A percentile compares a stretch with the other conserved stretches of the same genome.
Conservation (phyloP, 2,888 invertebrate genomes). For the Chouioia cunea region DNA sequence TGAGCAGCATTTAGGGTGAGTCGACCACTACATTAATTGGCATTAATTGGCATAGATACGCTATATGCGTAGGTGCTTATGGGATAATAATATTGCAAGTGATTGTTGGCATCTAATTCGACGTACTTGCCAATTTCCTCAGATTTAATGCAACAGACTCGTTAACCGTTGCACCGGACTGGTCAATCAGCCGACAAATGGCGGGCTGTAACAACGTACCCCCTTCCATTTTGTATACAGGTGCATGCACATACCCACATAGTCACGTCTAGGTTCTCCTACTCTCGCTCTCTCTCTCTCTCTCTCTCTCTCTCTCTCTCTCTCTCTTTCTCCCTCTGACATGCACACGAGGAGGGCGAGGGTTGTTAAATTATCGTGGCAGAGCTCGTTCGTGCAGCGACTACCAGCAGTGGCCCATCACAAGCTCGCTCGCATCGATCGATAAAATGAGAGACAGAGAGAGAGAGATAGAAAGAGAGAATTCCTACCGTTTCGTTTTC, state of each 20-base stretch:
- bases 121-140: conserved; percentile 25
- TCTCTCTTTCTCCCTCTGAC: no score
- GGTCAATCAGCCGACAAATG: conserved; percentile 33
- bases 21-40: no score
- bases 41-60: no score
- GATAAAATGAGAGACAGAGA: conserved; percentile 20
- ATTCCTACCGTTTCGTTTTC: background rate
- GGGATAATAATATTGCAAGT: no score
- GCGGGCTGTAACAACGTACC: background rate
- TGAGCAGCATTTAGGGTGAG: no score
- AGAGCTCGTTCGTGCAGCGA: conserved; percentile 1
- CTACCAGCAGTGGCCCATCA: conserved; percentile 7
- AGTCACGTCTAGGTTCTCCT: no score
- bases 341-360: no score
- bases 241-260: background rate
- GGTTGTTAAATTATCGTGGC: conserved; percentile 6
- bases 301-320: no score
- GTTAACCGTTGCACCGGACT: conserved; percentile 20
- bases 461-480: background rate
- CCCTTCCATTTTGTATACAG: background rate
- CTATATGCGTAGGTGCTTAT: no score
- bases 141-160: background rate
- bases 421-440: conserved; percentile 22
- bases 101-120: conserved; percentile 3
- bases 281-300: no score